A percentile compares a stretch with the other conserved stretches of the same genome.
These are phyloP conservation scores for Channa maculata DNA, from an alignment of 2,113 vertebrate species.

Conservation along the genomic window DNA sequence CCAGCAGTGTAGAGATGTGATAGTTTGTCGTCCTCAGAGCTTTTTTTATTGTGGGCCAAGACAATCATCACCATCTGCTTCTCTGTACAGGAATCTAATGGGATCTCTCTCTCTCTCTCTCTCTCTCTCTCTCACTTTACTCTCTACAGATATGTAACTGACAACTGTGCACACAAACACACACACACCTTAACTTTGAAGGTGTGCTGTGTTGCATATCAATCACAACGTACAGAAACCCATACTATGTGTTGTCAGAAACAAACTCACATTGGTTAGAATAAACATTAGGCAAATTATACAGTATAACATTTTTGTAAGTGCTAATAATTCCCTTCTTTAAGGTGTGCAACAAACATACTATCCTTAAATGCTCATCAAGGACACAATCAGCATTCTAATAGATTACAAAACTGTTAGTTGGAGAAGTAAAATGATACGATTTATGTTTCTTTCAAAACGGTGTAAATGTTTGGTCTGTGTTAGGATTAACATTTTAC, in stretches of 20 bases:
- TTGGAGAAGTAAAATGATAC: too few relatives aligned
- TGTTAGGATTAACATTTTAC: too few relatives aligned
- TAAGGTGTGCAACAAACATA: slow-evolving; percentile 3
- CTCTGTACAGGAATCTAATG: slow-evolving; percentile 51
- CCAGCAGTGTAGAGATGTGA: slow-evolving; percentile 53
- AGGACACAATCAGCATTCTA: too few relatives aligned
- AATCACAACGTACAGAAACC: too few relatives aligned
- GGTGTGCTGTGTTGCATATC: slow-evolving; percentile 4
- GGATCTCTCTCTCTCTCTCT: slow-evolving; percentile 36
- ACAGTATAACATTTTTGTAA: too few relatives aligned
- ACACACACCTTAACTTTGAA: slow-evolving; percentile 17
- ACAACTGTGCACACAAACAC: background rate
- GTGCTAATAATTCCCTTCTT: slow-evolving; percentile 4
- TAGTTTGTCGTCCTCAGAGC: slow-evolving; percentile 46
- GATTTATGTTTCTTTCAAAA: too few relatives aligned
- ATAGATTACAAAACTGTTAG: too few relatives aligned
- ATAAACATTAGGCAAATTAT: too few relatives aligned
- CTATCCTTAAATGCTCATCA: background rate
- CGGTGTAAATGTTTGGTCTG: too few relatives aligned
- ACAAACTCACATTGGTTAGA: background rate
- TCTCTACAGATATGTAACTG: slow-evolving; percentile 12
- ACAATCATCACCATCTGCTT: slow-evolving; percentile 75
- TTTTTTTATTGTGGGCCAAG: slow-evolving; percentile 53
- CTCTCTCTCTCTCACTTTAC: background rate
- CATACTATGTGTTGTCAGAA: background rate